Conservation (phyloP, 2,888 invertebrate species). For the Mythimna lalbum region DNA sequence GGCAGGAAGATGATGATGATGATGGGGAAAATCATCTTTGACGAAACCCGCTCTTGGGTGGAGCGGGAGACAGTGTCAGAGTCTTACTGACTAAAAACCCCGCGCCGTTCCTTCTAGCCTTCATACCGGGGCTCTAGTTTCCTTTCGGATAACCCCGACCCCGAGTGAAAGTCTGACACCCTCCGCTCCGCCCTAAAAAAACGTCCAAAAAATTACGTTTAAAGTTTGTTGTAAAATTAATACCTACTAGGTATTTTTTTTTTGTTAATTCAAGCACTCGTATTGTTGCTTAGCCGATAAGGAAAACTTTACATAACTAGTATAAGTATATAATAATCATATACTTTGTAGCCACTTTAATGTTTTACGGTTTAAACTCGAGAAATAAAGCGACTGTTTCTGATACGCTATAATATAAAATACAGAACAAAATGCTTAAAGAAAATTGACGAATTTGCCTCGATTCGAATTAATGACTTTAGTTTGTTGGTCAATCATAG, state of each 20-base stretch:
- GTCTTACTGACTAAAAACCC: no score
- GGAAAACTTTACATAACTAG: constrained; percentile 29
- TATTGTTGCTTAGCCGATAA: constrained; percentile 50
- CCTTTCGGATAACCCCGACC: no score
- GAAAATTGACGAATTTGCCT: background rate
- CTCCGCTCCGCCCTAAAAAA: no score
- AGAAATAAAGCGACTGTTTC: background rate
- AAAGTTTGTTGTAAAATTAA: background rate
- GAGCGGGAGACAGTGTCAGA: no score
- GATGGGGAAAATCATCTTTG: no score
- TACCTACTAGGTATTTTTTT: constrained; percentile 21
- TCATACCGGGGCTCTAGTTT: no score
- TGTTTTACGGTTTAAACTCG: background rate
- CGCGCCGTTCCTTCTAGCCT: no score
- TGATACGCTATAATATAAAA: background rate
- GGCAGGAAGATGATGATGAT: no score
- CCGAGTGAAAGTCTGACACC: no score
- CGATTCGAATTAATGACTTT: background rate
- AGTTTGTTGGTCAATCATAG: background rate
- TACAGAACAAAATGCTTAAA: background rate
- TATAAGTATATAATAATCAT: constrained; percentile 3
- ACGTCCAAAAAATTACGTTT: background rate
- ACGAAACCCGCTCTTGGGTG: no score
- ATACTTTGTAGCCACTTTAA: constrained; percentile 1
- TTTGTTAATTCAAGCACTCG: constrained; percentile 38